Percentiles rank a stretch among this genome's conserved stretches.
Conservation (phyloP, 92 coral and sea anemone genomes). For the Siderastrea radians region DNA sequence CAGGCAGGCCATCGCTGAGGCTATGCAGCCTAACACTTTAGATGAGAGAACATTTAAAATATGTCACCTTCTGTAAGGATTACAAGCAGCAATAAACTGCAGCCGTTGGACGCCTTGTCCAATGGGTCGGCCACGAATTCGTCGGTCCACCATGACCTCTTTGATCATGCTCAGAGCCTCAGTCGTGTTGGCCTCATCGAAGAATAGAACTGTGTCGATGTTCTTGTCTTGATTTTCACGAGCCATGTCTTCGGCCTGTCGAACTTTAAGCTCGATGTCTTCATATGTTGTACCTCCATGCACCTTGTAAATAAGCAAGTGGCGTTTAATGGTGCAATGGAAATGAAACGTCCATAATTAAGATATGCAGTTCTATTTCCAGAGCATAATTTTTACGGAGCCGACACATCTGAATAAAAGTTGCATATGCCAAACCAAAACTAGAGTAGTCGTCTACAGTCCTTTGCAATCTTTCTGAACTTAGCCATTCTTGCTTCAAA, state of each 20-base stretch:
- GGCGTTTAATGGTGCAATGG: too few relatives aligned
- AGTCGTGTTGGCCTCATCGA: slow-evolving; percentile 92
- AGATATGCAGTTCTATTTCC: too few relatives aligned
- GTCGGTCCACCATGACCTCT: slow-evolving; percentile 91
- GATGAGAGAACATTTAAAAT: neutral
- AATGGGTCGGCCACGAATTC: slow-evolving; percentile 77
- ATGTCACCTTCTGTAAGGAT: slow-evolving; percentile 79
- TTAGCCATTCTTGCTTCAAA: neutral
- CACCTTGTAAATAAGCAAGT: slow-evolving; percentile 49
- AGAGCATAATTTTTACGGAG: too few relatives aligned
- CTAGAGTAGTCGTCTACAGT: too few relatives aligned
- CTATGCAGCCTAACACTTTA: neutral
- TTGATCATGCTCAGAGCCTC: slow-evolving; percentile 87
- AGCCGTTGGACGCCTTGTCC: slow-evolving; percentile 72
- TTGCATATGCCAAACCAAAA: too few relatives aligned
- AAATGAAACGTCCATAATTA: too few relatives aligned
- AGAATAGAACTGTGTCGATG: slow-evolving; percentile 85
- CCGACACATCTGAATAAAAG: too few relatives aligned
- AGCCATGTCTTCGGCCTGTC: slow-evolving; percentile 84
- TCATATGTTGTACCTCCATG: slow-evolving; percentile 89
- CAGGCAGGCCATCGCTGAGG: neutral
- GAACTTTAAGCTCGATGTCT: slow-evolving; percentile 78
- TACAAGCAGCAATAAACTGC: slow-evolving; percentile 89
- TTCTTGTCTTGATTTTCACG: slow-evolving; percentile 55
- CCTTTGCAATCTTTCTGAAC: too few relatives aligned